Base-by-base conservation (phyloP, 2,888 invertebrate genomes). In the Falcaria lacertinaria region DNA sequence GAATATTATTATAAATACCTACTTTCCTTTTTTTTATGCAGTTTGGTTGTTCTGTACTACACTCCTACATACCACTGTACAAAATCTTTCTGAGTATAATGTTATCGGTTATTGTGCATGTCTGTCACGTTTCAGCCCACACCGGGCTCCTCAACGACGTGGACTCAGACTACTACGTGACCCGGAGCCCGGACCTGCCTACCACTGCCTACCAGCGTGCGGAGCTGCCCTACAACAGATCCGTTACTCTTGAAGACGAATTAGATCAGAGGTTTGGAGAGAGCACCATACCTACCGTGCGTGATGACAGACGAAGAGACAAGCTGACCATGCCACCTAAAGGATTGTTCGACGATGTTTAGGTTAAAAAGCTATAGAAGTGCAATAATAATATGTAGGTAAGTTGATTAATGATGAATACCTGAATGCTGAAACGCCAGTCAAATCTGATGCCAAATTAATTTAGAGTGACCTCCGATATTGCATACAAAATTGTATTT, bases 321-420 rank as follows among this genome's bases (percentile, higher is more conserved):
- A 90, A 92, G 51, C 90, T 93, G 59, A 93, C 92, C 0, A 91
- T 92, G 47, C 94, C 95, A 0, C 96, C 95, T 0, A 90, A 93
- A 54, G 95, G 95, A 7, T 90, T 96, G 46, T 96, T 96, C 58
- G 96, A 96, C 70, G 96, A 96, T 74, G 95, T 96, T 47, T 96
- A 80, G 56, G 44, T 33, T n/a, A n/a, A n/a, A n/a, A n/a, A n/a
- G n/a, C n/a, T 38, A 17, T 33, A 6, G 6, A 4, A 51, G 47
- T 57, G 54, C 51, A 54, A 54, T 58, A n/a, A n/a, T n/a, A n/a
- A n/a, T n/a, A n/a, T n/a, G n/a, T n/a, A n/a, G n/a, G n/a, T n/a
- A n/a, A n/a, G n/a, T n/a, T n/a, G n/a, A n/a, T n/a, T n/a, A n/a
- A n/a, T n/a, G n/a, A n/a, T n/a, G n/a, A n/a, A n/a, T n/a, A n/a